Evolutionary conservation across 2,113 vertebrate species (phyloP).

Genomic region (Podilymbus podiceps): DNA sequence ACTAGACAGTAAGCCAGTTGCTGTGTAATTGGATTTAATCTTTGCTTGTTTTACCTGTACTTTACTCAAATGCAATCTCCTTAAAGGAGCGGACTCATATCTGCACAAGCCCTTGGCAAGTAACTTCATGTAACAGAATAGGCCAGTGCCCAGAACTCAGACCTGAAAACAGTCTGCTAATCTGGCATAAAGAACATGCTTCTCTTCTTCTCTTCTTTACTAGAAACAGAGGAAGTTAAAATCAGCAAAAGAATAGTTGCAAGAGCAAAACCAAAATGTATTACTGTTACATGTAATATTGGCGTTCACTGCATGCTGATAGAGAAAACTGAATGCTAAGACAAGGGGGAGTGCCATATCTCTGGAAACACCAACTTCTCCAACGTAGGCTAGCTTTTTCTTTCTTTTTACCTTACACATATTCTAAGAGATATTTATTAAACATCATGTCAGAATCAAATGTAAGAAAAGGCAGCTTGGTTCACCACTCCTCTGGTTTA

Average conservation of each 20-base stretch:
- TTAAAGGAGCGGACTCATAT: not conserved
- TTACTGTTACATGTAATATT: not conserved
- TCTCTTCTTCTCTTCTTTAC: not conserved
- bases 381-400: rapidly evolving
- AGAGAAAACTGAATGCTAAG: not conserved
- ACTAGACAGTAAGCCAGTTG: not conserved
- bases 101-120: not conserved
- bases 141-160: not conserved
- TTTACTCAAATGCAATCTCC: not conserved
- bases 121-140: not conserved
- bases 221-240: not conserved
- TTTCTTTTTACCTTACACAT: not conserved
- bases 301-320: not conserved
- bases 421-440: not conserved
- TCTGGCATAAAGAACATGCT: not conserved
- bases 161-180: not conserved
- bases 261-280: not conserved
- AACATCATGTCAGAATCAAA: not conserved
- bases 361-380: not conserved
- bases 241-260: not conserved
- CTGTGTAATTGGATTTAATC: not conserved
- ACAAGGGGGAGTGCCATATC: not conserved
- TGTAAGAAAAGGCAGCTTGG: not conserved
- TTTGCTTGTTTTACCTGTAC: not conserved
- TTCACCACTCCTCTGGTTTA: not conserved